Evolutionary conservation across 2,113 vertebrate species (phyloP).

Genomic region (Micronycteris hirsuta): DNA sequence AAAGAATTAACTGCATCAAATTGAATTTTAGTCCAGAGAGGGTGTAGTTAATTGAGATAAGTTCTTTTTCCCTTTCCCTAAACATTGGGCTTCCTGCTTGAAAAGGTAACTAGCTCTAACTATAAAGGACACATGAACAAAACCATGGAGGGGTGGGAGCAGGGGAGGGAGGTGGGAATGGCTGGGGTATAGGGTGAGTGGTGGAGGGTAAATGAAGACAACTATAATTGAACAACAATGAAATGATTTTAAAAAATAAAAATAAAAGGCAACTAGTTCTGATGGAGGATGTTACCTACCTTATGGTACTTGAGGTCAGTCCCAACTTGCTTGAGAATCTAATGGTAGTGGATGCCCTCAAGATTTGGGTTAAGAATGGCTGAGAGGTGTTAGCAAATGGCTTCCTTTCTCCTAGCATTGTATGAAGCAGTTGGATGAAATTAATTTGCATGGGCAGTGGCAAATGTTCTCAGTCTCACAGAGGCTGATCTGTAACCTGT

Average conservation of each 20-base stretch:
- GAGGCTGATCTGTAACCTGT: slow-evolving; percentile 21
- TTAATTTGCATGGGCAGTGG: neutral
- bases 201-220: no score
- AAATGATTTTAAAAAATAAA: no score
- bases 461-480: neutral
- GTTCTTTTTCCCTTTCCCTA: neutral
- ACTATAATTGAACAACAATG: no score
- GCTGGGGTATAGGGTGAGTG: no score
- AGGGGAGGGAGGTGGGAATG: no score
- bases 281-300: neutral
- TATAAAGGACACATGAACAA: no score
- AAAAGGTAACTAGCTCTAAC: neutral
- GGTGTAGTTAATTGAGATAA: no score
- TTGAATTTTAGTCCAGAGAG: neutral
- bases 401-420: neutral
- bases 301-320: neutral
- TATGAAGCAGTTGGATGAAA: neutral
- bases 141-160: no score
- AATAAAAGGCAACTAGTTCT: neutral
- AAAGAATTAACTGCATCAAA: no score
- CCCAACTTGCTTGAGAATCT: neutral
- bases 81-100: neutral
- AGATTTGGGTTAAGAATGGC: neutral
- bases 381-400: neutral
- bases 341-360: neutral